Conservation (phyloP, 2,797 vertebrate species). For the Sternarchorhynchus goeldii region DNA sequence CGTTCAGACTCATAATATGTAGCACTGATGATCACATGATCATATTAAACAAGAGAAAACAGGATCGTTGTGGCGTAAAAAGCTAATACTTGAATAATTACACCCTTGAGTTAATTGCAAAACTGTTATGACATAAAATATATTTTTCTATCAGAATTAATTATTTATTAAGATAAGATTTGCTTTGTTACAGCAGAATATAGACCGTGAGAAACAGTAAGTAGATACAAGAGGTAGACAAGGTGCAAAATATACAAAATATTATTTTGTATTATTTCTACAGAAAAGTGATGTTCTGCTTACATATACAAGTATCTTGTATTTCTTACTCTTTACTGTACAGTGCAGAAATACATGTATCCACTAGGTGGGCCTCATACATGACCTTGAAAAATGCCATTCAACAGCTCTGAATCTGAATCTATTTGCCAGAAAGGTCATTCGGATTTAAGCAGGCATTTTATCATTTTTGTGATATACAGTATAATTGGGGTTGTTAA, state of each 20-base stretch:
- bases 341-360: neutral
- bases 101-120: too few species aligned
- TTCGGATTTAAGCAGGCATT: neutral
- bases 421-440: conserved; percentile 4
- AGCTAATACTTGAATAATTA: too few species aligned
- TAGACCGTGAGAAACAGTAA: too few species aligned
- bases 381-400: neutral
- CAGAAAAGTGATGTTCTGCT: neutral
- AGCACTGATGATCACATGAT: neutral
- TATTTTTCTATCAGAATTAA: too few species aligned
- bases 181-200: too few species aligned
- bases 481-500: neutral
- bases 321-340: neutral
- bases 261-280: neutral
- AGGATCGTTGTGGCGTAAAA: too few species aligned
- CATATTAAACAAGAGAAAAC: neutral
- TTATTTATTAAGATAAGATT: too few species aligned
- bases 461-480: conserved; percentile 8
- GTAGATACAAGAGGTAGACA: too few species aligned
- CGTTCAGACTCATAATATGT: neutral
- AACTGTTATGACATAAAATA: too few species aligned
- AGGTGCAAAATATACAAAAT: neutral
- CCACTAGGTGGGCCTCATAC: conserved; percentile 38
- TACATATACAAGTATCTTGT: neutral
- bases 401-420: neutral